phyloP scores from a whole-genome alignment of 2,888 invertebrate genomes.

The Taenaris catops region DNA sequence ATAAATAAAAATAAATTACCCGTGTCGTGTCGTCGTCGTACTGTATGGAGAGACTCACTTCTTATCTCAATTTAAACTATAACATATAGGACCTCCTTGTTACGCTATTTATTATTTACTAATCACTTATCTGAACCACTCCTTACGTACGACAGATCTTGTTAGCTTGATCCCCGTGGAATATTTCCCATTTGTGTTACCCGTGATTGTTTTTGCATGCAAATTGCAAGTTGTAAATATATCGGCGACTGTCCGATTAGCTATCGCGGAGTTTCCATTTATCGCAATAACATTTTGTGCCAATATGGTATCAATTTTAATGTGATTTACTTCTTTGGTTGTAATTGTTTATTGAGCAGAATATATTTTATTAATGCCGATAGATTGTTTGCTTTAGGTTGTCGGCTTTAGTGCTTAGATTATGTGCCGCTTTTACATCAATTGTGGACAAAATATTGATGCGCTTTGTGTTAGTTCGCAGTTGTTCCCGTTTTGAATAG shows the following conservation, averaged over 20 bases:
- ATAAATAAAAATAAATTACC: too few relatives aligned
- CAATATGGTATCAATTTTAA: constrained; percentile 36
- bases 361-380: constrained; percentile 11
- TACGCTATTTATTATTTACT: constrained; percentile 62
- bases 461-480: too few relatives aligned
- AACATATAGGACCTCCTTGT: constrained; percentile 57
- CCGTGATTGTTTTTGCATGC: constrained; percentile 62
- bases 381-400: constrained; percentile 9
- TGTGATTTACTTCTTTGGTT: constrained; percentile 33
- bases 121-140: constrained; percentile 51
- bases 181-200: constrained; percentile 52
- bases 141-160: constrained; percentile 55
- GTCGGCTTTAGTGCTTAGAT: constrained; percentile 1
- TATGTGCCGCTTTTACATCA: constrained; percentile 1
- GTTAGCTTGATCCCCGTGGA: constrained; percentile 56
- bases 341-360: constrained; percentile 21
- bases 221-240: constrained; percentile 59
- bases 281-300: constrained; percentile 34
- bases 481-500: too few relatives aligned
- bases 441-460: too few relatives aligned
- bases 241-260: constrained; percentile 47
- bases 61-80: constrained; percentile 53
- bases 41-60: constrained; percentile 1
- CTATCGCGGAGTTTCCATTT: constrained; percentile 57
- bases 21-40: constrained; percentile 7